phyloP scores from a whole-genome alignment of 1,140 invertebrate species.

The Listronotus bonariensis region DNA sequence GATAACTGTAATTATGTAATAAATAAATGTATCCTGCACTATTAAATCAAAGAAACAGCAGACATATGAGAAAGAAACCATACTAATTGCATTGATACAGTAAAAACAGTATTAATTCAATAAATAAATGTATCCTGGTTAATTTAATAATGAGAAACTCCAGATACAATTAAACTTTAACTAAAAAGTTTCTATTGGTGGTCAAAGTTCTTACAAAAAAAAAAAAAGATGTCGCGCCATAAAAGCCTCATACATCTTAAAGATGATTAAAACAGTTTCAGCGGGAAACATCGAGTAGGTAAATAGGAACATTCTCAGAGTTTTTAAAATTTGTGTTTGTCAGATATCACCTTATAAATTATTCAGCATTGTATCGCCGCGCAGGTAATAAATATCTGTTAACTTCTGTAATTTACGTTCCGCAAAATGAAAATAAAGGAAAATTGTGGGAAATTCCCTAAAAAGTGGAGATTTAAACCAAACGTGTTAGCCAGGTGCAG shows the following conservation, averaged over 20 bases:
- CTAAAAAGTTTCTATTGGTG: too few species aligned
- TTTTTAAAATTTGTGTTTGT: conserved; percentile 56
- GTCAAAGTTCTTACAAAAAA: conserved; percentile 1
- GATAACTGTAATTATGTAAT: too few species aligned
- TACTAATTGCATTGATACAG: too few species aligned
- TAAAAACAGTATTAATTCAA: too few species aligned
- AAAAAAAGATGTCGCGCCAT: conserved; percentile 14
- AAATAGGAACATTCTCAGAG: conserved; percentile 52
- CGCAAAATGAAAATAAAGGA: conserved; percentile 47
- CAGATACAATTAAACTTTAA: too few species aligned
- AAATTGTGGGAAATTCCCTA: conserved; percentile 14
- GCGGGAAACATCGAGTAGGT: conserved; percentile 47
- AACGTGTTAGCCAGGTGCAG: too few species aligned
- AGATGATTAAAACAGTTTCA: conserved; percentile 48
- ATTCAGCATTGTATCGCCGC: conserved; percentile 51
- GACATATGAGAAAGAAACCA: too few species aligned
- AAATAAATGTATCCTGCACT: too few species aligned
- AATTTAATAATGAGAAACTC: too few species aligned
- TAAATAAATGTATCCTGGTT: too few species aligned
- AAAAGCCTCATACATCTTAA: conserved; percentile 39
- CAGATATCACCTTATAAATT: conserved; percentile 56
- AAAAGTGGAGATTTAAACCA: not conserved
- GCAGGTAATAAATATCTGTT: conserved; percentile 50
- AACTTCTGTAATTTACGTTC: conserved; percentile 51
- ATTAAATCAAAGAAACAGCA: too few species aligned